Evolutionary conservation across 2,113 vertebrate species (phyloP).

Genomic region (Melanerpes aurifrons): DNA sequence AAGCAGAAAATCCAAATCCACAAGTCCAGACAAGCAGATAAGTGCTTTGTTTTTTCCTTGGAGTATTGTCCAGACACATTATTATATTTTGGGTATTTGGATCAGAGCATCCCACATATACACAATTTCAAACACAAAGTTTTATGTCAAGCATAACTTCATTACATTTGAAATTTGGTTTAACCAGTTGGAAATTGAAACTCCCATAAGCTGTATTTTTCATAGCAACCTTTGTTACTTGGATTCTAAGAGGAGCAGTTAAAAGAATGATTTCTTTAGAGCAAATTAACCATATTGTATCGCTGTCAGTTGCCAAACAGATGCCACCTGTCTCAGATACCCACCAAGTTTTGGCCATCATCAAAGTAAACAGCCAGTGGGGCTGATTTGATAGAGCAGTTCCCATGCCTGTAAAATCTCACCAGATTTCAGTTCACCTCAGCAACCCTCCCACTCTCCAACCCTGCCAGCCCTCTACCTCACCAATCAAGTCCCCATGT

Average conservation of each 20-base stretch:
- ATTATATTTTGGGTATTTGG: background rate
- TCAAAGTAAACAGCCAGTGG: background rate
- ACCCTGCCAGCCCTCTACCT: fast-evolving
- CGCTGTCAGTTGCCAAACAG: background rate
- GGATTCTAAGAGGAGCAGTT: background rate
- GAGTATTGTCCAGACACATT: background rate
- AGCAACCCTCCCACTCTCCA: background rate
- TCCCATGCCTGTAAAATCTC: background rate
- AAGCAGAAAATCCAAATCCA: background rate
- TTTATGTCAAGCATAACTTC: background rate
- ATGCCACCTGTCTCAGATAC: background rate
- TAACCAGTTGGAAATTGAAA: background rate
- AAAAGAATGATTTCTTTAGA: background rate
- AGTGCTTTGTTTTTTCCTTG: background rate
- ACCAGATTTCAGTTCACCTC: background rate
- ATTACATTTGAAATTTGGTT: background rate
- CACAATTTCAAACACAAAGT: background rate
- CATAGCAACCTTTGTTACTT: background rate
- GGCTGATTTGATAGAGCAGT: background rate
- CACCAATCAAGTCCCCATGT: background rate
- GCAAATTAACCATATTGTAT: background rate
- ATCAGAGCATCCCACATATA: background rate
- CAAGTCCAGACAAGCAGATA: background rate
- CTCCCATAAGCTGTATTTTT: background rate
- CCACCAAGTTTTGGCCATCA: background rate